phyloP scores from a whole-genome alignment of 2,888 invertebrate genomes.

The Cyrtodaria siliqua region DNA sequence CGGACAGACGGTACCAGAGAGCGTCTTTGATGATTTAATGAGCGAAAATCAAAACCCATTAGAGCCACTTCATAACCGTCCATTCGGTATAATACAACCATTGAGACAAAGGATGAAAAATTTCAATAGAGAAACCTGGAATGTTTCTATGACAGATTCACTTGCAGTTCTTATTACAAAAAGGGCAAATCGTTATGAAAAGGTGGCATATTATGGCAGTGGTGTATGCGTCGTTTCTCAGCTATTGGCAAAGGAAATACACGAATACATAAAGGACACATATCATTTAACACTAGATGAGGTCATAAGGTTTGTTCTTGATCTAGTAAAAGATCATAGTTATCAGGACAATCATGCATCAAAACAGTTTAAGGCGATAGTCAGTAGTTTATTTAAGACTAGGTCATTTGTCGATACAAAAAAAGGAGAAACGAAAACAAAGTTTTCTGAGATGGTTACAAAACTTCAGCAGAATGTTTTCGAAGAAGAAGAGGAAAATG shows the following conservation, averaged over 20 bases:
- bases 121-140: neutral
- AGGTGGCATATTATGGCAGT: neutral
- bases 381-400: constrained; percentile 46
- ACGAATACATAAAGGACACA: constrained; percentile 8
- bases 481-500: constrained; percentile 47
- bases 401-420: constrained; percentile 25
- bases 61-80: neutral
- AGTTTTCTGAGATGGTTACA: constrained; percentile 1
- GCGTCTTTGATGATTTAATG: constrained; percentile 37
- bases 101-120: neutral
- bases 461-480: no score
- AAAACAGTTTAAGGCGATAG: constrained; percentile 35
- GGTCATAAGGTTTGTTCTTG: constrained; percentile 23
- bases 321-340: constrained; percentile 15
- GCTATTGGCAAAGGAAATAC: constrained; percentile 31
- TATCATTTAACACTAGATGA: constrained; percentile 3
- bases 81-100: neutral
- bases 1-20: constrained; percentile 32
- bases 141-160: neutral
- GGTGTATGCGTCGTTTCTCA: constrained; percentile 36
- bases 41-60: neutral
- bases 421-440: constrained; percentile 35
- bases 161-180: neutral
- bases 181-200: neutral
- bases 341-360: constrained; percentile 30